Conservation (phyloP, 2,888 invertebrate genomes). For the Neuroscelio doddi region DNA sequence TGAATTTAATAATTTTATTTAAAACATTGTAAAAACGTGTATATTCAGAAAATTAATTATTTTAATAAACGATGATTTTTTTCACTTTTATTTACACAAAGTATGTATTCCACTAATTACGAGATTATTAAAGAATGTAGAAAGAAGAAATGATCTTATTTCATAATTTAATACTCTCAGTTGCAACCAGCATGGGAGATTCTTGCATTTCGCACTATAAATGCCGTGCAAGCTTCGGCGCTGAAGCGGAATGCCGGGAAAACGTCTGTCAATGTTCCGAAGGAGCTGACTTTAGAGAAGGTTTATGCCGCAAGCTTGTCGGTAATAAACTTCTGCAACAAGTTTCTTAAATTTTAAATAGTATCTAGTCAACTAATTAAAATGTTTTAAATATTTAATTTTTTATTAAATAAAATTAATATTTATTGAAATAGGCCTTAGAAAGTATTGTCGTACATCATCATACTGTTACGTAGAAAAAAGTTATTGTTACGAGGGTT, state of each 20-base stretch:
- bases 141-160: too few relatives aligned
- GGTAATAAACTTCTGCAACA: constrained; percentile 60
- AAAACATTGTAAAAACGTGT: too few relatives aligned
- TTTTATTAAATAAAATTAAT: too few relatives aligned
- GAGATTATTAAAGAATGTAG: too few relatives aligned
- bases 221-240: constrained; percentile 66
- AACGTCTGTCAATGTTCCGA: constrained; percentile 65
- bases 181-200: constrained; percentile 63
- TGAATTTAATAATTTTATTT: too few relatives aligned
- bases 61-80: neutral
- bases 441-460: constrained; percentile 62
- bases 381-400: too few relatives aligned
- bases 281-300: constrained; percentile 64
- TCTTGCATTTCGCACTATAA: constrained; percentile 65
- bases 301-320: constrained; percentile 67
- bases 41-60: neutral
- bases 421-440: constrained; percentile 59
- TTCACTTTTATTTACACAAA: neutral
- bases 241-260: constrained; percentile 65
- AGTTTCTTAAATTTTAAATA: too few relatives aligned
- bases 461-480: constrained; percentile 66
- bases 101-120: too few relatives aligned
- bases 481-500: constrained; percentile 64
- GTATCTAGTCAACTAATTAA: too few relatives aligned
- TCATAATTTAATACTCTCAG: constrained; percentile 50